Conservation (phyloP, 2,888 invertebrate species). For the Melangyna quadrimaculata region DNA sequence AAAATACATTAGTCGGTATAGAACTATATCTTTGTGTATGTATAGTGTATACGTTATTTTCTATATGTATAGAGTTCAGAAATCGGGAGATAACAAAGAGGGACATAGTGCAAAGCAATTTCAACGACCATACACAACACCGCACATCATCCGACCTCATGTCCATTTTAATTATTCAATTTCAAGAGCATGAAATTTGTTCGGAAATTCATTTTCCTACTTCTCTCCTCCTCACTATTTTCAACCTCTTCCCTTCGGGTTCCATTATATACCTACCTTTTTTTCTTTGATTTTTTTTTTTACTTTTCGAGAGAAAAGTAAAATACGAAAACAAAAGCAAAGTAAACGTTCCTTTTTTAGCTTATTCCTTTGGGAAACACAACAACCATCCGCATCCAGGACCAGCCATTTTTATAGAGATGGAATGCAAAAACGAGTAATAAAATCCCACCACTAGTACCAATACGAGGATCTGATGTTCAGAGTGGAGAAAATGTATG, state of each 20-base stretch:
- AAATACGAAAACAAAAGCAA: constrained; percentile 47
- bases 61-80: constrained; percentile 5
- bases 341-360: constrained; percentile 49
- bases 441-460: constrained; percentile 10
- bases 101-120: constrained; percentile 11
- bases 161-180: constrained; percentile 71
- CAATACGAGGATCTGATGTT: not conserved
- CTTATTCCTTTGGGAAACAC: constrained; percentile 17
- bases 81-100: constrained; percentile 28
- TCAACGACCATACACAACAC: constrained; percentile 38
- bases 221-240: not conserved
- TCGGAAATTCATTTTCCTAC: constrained; percentile 34
- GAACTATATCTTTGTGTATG: not conserved
- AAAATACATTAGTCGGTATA: constrained; percentile 58
- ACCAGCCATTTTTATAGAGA: constrained; percentile 2
- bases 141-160: constrained; percentile 66
- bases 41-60: not conserved
- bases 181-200: constrained; percentile 64
- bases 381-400: constrained; percentile 9
- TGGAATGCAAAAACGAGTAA: constrained; percentile 46
- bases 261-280: not conserved
- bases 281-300: constrained; percentile 20
- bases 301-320: constrained; percentile 35
- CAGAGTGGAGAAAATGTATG: not conserved
- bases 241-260: not conserved